Base-by-base conservation (phyloP, 2,113 vertebrate genomes). In the Dromiciops gliroides region DNA sequence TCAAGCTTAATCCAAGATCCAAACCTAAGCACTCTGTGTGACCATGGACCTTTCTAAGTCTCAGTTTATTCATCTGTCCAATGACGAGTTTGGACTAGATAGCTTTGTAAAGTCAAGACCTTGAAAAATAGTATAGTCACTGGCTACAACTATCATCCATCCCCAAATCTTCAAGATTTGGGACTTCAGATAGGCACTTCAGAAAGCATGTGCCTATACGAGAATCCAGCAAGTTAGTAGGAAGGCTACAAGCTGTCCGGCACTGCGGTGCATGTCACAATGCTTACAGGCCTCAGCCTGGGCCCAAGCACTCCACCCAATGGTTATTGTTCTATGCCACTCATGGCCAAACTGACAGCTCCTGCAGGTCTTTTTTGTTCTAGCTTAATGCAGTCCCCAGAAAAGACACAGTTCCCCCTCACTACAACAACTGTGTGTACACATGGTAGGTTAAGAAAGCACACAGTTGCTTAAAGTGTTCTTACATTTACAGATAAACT, bases 401-500 rank as follows among this genome's bases (percentile, higher is more conserved):
- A 83, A 83, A 83, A 83, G 19, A 83, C 60, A 75, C 37, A 83
- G n/a, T 94, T 94, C 92, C 91, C 93, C 51, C 50, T 89, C 94
- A 92, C 89, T 91, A 94, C 88, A 89, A 31, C 37, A 89, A 31
- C 37, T 97, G 51, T 94, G 47, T 93, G 31, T 89, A 56, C 91
- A 96, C n/a, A 92, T 12, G 52, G 47, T 60, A 95, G 89, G 89
- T 95, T 96, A 95, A 97, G 96, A 97, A 96, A 92, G 93, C 95
- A 96, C 52, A 96, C 56, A 94, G 49, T n/a, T n/a, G n/a, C 24
- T 94, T 96, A 92, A 96, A 96, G 48, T 95, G 75, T 50, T 95
- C 95, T 93, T 90, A 97, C 31, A 95, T 83, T 94, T 94, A 94
- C 8, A 92, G n/a, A 96, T 90, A 37, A 96, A 92, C 88, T 95